Evolutionary conservation across 2,113 vertebrate species (phyloP).

Genomic region (Upupa epops): DNA sequence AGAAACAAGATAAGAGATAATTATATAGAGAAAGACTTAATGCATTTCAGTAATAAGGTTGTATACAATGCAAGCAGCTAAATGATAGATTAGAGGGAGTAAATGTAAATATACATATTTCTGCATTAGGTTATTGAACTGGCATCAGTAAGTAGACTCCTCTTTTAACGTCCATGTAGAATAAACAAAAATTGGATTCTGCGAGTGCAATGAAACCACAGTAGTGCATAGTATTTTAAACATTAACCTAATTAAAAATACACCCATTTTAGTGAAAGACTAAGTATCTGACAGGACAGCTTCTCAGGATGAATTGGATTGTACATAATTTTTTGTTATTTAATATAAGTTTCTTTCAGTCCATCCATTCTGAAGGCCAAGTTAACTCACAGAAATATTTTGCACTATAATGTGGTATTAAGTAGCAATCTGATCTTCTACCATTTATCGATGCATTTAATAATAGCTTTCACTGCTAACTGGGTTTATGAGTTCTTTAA

Average conservation of each 20-base stretch:
- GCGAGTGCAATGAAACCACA: background rate
- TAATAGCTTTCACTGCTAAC: background rate
- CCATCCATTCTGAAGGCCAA: background rate
- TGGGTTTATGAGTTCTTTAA: slow-evolving; percentile 4
- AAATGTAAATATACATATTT: slow-evolving; percentile 37
- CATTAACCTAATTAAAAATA: background rate
- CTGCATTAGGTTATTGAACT: slow-evolving; percentile 37
- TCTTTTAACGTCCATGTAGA: background rate
- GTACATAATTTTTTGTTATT: background rate
- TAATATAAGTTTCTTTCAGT: slow-evolving; percentile 1
- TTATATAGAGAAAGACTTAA: slow-evolving; percentile 2
- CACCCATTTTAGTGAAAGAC: background rate
- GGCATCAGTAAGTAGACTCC: slow-evolving; percentile 1
- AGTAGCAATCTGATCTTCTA: background rate
- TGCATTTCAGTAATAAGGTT: slow-evolving; percentile 10
- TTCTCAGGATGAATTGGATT: background rate
- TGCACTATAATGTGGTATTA: background rate
- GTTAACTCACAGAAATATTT: background rate
- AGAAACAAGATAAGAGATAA: slow-evolving; percentile 19
- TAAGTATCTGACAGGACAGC: background rate
- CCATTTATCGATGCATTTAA: background rate
- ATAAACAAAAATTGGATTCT: slow-evolving; percentile 48
- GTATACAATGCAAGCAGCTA: background rate
- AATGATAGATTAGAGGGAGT: slow-evolving; percentile 34
- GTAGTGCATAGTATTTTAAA: slow-evolving; percentile 38